Conservation (phyloP, 30 jellyfish, hydroid and myxozoan species). For the Aurelia sp. region DNA sequence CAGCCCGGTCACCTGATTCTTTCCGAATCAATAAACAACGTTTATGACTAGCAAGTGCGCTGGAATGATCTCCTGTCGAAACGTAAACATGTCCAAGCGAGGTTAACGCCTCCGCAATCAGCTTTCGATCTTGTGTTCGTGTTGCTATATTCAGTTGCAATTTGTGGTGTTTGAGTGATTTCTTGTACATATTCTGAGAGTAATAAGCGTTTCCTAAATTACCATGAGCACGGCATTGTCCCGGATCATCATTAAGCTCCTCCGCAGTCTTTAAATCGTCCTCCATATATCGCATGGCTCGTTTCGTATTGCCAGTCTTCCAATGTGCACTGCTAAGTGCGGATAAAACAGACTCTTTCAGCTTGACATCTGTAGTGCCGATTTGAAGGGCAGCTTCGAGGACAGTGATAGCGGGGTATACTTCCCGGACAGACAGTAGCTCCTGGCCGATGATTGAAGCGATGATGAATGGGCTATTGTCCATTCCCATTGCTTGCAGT, state of each 20-base stretch:
- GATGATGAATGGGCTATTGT: conserved; percentile 79
- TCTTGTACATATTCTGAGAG: conserved; percentile 77
- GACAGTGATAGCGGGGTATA: conserved; percentile 85
- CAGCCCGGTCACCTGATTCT: conserved; percentile 64
- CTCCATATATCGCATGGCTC: conserved; percentile 92
- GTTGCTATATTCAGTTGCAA: conserved; percentile 79
- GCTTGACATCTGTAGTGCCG: conserved; percentile 81
- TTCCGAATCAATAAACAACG: conserved; percentile 81
- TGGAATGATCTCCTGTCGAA: conserved; percentile 71
- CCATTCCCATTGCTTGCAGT: conserved; percentile 78
- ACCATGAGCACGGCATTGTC: conserved; percentile 96
- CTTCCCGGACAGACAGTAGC: conserved; percentile 76
- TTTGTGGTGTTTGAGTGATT: conserved; percentile 85
- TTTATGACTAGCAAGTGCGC: conserved; percentile 91
- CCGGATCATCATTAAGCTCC: conserved; percentile 71
- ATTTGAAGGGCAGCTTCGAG: conserved; percentile 91
- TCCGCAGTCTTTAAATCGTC: conserved; percentile 88
- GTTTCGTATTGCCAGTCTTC: conserved; percentile 83
- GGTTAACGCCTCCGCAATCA: conserved; percentile 80
- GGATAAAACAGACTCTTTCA: conserved; percentile 87
- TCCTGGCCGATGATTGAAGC: conserved; percentile 98
- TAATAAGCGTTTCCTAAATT: conserved; percentile 91
- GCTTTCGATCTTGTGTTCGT: conserved; percentile 47
- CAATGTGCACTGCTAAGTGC: conserved; percentile 95
- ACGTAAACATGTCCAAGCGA: conserved; percentile 97